phyloP scores from a whole-genome alignment of 2,888 invertebrate genomes.

The Petrophora chlorosata region DNA sequence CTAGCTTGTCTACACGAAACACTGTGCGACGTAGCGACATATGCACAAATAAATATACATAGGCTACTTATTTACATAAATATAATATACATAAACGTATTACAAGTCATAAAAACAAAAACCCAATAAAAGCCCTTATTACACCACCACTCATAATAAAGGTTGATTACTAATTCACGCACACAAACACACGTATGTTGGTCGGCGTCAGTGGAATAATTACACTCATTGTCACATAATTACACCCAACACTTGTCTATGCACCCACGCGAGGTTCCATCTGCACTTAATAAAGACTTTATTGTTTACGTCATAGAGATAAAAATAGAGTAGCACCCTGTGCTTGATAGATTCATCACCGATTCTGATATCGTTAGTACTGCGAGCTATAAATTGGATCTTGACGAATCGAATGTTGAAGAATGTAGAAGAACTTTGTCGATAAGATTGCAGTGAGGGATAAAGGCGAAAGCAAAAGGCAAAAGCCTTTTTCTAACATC shows the following conservation, averaged over 20 bases:
- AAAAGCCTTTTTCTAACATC: too few species aligned
- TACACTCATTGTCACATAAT: constrained; percentile 80
- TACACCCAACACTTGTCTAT: constrained; percentile 73
- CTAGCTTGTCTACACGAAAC: too few species aligned
- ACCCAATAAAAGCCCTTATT: constrained; percentile 48
- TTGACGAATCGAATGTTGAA: too few species aligned
- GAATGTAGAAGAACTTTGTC: too few species aligned
- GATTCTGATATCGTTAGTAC: constrained; percentile 27
- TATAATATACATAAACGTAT: constrained; percentile 14
- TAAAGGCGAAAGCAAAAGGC: too few species aligned
- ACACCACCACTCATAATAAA: constrained; percentile 52
- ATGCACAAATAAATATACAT: too few species aligned
- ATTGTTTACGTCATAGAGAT: constrained; percentile 26
- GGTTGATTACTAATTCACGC: constrained; percentile 67
- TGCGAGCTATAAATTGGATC: too few species aligned
- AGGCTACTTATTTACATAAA: too few species aligned
- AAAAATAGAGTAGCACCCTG: constrained; percentile 25
- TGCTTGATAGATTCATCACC: constrained; percentile 23
- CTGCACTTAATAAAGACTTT: constrained; percentile 44
- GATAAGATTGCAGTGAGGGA: too few species aligned
- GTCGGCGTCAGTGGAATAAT: constrained; percentile 60
- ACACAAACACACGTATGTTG: constrained; percentile 47
- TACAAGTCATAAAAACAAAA: constrained; percentile 35
- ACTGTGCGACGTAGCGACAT: too few species aligned
- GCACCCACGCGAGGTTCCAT: constrained; percentile 63